These are phyloP conservation scores for Acanthornis magna DNA, from an alignment of 2,797 vertebrate genomes.

Conservation along the genomic window DNA sequence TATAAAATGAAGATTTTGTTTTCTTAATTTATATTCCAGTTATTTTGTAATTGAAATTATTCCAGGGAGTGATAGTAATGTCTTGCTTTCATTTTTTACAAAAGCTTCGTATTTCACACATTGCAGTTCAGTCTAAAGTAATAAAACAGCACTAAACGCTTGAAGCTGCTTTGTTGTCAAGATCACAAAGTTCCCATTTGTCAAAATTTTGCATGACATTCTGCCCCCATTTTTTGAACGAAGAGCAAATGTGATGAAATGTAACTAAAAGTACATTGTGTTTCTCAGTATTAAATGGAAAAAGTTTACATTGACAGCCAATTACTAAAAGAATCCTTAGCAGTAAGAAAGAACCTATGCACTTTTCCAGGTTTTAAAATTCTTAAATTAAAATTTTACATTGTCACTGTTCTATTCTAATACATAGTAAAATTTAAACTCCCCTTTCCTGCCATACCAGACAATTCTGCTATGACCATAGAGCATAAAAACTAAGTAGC, in stretches of 20 bases:
- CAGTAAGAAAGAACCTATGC: not conserved
- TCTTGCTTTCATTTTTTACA: slow-evolving; percentile 14
- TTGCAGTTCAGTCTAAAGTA: not conserved
- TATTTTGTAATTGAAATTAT: not conserved
- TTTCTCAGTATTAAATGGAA: not conserved
- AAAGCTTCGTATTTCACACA: not conserved
- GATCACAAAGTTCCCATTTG: not conserved
- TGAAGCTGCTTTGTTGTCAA: not conserved
- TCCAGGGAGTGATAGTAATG: not conserved
- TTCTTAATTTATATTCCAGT: not conserved
- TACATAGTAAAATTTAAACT: not conserved
- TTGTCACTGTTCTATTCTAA: not conserved
- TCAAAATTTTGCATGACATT: not conserved
- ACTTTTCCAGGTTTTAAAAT: not conserved
- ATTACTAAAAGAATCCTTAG: not conserved
- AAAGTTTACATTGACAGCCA: not conserved
- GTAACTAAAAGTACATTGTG: not conserved
- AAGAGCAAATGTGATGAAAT: not conserved
- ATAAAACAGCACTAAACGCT: not conserved
- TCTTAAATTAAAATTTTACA: not conserved
- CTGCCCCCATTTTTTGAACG: not conserved
- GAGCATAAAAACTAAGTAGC: not conserved
- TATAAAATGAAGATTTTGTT: not conserved
- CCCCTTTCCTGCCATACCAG: not conserved
- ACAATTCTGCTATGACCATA: not conserved